Percentiles rank a stretch among this genome's conserved stretches.
Evolutionary conservation across 1,140 invertebrate genomes (phyloP).

Genomic region (Tetraneura akinire): DNA sequence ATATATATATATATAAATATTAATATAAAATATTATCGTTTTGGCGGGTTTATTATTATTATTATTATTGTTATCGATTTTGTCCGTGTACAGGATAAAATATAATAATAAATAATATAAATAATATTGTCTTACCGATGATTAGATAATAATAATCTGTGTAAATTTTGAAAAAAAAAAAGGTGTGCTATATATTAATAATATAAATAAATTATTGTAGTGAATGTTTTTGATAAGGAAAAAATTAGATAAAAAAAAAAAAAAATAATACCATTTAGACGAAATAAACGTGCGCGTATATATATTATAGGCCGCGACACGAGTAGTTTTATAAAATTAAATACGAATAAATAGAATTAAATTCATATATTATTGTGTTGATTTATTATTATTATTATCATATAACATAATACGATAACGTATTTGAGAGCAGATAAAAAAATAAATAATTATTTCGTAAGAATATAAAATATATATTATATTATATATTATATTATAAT

Average conservation of each 20-base stretch:
- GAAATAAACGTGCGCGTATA: neutral
- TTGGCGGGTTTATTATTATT: neutral
- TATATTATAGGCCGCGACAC: constrained; percentile 24
- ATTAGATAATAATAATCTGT: constrained; percentile 4
- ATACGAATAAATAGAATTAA: neutral
- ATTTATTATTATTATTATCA: too few species aligned
- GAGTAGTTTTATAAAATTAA: constrained; percentile 36
- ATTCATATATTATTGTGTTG: neutral
- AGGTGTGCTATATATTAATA: constrained; percentile 1
- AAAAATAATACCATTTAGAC: constrained; percentile 2
- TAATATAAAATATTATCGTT: neutral
- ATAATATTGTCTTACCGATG: too few species aligned
- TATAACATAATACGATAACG: too few species aligned
- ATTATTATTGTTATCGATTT: too few species aligned
- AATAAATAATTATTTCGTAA: too few species aligned
- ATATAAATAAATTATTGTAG: neutral
- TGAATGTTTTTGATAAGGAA: constrained; percentile 21
- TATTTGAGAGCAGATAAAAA: constrained; percentile 12
- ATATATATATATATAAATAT: constrained; percentile 10
- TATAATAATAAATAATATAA: constrained; percentile 6
- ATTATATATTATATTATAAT: neutral
- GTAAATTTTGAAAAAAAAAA: constrained; percentile 27
- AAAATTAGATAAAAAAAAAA: neutral
- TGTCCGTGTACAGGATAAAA: neutral
- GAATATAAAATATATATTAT: constrained; percentile 35